phyloP scores from a whole-genome alignment of 2,113 vertebrate genomes.

The Xerus inauris region DNA sequence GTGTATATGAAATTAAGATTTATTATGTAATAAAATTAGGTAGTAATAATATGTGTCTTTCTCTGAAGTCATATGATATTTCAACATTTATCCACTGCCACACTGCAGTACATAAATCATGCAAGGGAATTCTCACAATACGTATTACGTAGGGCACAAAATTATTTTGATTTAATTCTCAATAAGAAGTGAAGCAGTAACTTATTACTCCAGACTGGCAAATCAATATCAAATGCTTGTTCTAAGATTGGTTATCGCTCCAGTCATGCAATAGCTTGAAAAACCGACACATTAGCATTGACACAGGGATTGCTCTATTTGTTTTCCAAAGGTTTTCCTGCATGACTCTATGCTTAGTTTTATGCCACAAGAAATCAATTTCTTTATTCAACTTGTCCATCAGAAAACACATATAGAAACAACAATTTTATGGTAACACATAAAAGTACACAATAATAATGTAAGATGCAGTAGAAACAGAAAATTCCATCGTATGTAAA shows the following conservation, averaged over 20 bases:
- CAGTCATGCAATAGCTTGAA: slow-evolving; percentile 54
- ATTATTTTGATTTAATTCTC: slow-evolving; percentile 77
- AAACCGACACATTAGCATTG: slow-evolving; percentile 65
- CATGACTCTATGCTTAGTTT: slow-evolving; percentile 64
- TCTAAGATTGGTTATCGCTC: slow-evolving; percentile 70
- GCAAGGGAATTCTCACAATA: slow-evolving; percentile 43
- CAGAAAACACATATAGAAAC: slow-evolving; percentile 66
- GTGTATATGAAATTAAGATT: slow-evolving; percentile 73
- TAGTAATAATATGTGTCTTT: slow-evolving; percentile 48
- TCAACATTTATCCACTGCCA: slow-evolving; percentile 28
- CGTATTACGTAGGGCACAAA: slow-evolving; percentile 40
- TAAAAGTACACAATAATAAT: slow-evolving; percentile 32
- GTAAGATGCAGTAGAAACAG: not conserved
- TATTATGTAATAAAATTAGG: slow-evolving; percentile 66
- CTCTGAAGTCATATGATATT: slow-evolving; percentile 45
- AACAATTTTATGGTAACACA: slow-evolving; percentile 49
- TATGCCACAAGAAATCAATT: slow-evolving; percentile 73
- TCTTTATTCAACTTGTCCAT: slow-evolving; percentile 72
- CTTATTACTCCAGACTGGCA: slow-evolving; percentile 69
- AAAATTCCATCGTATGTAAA: not conserved
- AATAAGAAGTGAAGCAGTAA: slow-evolving; percentile 66
- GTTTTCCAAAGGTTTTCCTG: slow-evolving; percentile 69
- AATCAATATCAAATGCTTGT: slow-evolving; percentile 79
- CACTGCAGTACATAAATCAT: slow-evolving; percentile 34
- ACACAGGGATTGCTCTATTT: slow-evolving; percentile 68